phyloP scores from a whole-genome alignment of 2,888 invertebrate genomes.

The Melangyna quadrimaculata region DNA sequence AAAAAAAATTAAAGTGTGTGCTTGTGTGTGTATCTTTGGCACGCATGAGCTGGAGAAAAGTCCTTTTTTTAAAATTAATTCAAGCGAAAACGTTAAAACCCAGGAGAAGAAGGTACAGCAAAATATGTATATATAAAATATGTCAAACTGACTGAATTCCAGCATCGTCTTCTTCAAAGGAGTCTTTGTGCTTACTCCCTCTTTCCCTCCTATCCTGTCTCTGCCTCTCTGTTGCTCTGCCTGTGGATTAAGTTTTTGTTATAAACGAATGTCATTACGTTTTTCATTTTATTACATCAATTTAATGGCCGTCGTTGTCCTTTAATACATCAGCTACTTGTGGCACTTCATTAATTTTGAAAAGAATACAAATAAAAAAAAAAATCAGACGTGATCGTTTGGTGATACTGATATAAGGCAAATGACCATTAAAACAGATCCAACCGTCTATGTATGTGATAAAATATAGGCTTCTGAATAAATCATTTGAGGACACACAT shows the following conservation, averaged over 20 bases:
- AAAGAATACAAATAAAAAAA: constrained; percentile 13
- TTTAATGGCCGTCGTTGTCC: constrained; percentile 43
- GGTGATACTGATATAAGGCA: neutral
- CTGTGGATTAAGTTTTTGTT: neutral
- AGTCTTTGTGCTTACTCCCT: neutral
- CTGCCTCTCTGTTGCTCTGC: neutral
- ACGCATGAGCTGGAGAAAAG: neutral
- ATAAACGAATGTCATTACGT: constrained; percentile 11
- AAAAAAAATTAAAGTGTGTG: constrained; percentile 2
- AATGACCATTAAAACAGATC: neutral
- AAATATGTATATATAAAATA: neutral
- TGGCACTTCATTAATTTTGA: constrained; percentile 53
- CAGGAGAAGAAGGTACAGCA: neutral
- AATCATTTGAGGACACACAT: constrained; percentile 16
- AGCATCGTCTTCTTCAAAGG: neutral
- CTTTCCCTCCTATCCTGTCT: no score
- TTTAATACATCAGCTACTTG: constrained; percentile 42
- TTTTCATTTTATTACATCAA: constrained; percentile 22
- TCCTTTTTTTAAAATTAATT: neutral
- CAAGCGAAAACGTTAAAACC: neutral
- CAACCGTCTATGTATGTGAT: neutral
- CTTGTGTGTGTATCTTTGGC: neutral
- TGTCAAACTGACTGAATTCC: neutral
- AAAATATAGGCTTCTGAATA: neutral
- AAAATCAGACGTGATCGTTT: constrained; percentile 60